A percentile compares a stretch with the other conserved stretches of the same genome.
These are phyloP conservation scores for Dasypus novemcinctus DNA, from an alignment of 2,113 vertebrate genomes.

Conservation along the genomic window DNA sequence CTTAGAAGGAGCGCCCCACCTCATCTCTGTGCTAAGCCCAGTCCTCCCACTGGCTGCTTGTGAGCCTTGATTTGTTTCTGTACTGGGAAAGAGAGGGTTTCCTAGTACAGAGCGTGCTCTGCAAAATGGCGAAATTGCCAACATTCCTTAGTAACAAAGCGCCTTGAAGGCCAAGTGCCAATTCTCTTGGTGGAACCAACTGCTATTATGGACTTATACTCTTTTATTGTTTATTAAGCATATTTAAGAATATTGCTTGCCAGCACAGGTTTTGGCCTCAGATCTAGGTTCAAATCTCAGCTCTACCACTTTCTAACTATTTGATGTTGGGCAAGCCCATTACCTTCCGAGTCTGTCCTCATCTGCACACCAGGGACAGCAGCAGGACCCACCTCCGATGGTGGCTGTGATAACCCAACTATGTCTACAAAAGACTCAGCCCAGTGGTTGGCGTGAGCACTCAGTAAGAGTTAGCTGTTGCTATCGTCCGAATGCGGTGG, in stretches of 20 bases:
- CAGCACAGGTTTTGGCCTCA: background rate
- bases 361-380: background rate
- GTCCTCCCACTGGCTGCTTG: background rate
- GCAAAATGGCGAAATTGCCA: background rate
- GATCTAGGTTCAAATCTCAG: background rate
- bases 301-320: background rate
- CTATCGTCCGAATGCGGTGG: background rate
- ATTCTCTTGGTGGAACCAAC: background rate
- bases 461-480: background rate
- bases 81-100: background rate
- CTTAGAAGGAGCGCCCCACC: background rate
- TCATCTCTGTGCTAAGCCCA: background rate
- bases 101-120: background rate
- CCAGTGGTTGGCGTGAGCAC: background rate
- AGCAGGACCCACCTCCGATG: background rate
- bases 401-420: background rate
- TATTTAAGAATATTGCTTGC: background rate
- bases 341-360: background rate
- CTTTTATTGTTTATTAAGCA: background rate
- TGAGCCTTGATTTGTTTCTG: background rate
- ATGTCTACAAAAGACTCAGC: background rate
- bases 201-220: background rate
- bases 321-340: background rate
- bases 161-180: constrained; percentile 2
- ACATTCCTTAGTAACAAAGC: background rate